Base-by-base conservation (phyloP, 2,113 vertebrate genomes). In the Agapornis roseicollis region DNA sequence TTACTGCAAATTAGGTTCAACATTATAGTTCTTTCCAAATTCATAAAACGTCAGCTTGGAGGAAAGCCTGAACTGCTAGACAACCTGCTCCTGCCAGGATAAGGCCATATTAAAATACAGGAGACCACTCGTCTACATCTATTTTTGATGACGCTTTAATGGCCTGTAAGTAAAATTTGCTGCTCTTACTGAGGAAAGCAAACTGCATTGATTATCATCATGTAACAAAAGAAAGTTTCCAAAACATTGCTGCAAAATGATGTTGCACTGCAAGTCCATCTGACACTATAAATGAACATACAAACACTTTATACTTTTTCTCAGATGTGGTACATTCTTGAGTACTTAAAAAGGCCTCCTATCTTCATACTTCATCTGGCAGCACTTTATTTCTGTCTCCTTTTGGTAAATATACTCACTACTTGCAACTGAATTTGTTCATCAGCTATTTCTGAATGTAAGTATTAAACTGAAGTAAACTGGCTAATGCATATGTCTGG, bases 141-240 rank as follows among this genome's bases (percentile, higher is more conserved):
- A 97, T 96, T 98, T 98, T 97, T 97, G 97, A 97, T 83, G 91
- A 85, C 50, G 80, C 95, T 92, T 97, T 97, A 88, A 95, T 93
- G 95, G 92, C 92, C 94, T 93, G 79, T 73, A 93, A 94, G 72
- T 88, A 90, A 97, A 96, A 96, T 86, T 79, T 92, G 77, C 94
- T 96, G 94, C 94, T 79, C 81, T 74, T 89, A 65, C 84, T 46
- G 39, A 83, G 66, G 94, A 93, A 89, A 97, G 88, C 84, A 93
- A 97, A 96, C 93, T 64, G 58, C 3, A 4, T 18, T 33, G 47
- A 83, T 76, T 71, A 77, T 23, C 79, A 56, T 20, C 8, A 31
- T 7, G 11, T 55, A 37, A 42, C 74, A 74, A 63, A 29, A 35
- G 31, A 8, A 41, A 66, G 28, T n/a, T 65, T 64, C 77, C 16